These are phyloP conservation scores for Drosophila tanythrix DNA, from an alignment of 2,888 invertebrate genomes.

Conservation along the genomic window DNA sequence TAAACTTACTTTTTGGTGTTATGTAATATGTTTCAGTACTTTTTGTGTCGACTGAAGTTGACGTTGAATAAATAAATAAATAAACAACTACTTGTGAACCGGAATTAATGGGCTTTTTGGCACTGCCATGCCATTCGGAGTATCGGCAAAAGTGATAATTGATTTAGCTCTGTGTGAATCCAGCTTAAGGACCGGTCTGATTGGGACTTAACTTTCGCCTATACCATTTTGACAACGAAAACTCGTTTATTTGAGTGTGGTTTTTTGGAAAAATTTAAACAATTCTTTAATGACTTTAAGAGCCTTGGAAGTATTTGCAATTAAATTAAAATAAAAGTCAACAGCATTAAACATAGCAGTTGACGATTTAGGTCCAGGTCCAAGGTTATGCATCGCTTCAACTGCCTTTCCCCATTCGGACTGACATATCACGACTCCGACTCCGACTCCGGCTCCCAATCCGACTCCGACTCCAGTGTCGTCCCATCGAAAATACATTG, in stretches of 20 bases:
- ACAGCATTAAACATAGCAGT: conserved; percentile 14
- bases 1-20: too few species aligned
- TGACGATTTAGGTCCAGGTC: conserved; percentile 48
- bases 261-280: background rate
- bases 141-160: background rate
- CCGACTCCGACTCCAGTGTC: conserved; percentile 23
- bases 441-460: conserved; percentile 1
- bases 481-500: conserved; percentile 15
- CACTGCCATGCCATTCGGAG: background rate
- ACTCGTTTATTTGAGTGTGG: background rate
- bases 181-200: background rate
- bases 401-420: conserved; percentile 45
- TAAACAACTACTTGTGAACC: background rate
- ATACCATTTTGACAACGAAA: background rate
- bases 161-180: background rate
- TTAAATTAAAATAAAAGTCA: conserved; percentile 26
- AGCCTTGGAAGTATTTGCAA: conserved; percentile 6
- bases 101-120: background rate
- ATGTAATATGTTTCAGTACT: too few species aligned
- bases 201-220: background rate
- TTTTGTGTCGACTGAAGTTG: background rate
- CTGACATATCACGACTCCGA: conserved; percentile 56
- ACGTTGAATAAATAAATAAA: background rate
- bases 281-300: background rate
- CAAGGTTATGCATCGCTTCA: conserved; percentile 36